Percentiles rank a stretch among this genome's conserved stretches.
phyloP scores from a whole-genome alignment of 2,113 vertebrate species.

The Phocoena sinus region DNA sequence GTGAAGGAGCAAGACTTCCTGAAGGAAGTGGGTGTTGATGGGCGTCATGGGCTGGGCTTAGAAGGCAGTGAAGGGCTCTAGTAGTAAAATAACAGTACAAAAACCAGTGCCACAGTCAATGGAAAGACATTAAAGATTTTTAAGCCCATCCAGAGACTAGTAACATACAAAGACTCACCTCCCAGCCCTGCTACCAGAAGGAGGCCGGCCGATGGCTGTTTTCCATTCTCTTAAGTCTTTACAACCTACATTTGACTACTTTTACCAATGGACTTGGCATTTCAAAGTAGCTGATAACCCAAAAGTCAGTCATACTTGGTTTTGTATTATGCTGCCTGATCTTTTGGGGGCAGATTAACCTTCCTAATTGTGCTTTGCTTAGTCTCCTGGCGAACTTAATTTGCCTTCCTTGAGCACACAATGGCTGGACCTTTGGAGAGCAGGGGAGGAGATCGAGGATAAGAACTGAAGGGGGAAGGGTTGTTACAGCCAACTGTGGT shows the following conservation, averaged over 20 bases:
- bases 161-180: background rate
- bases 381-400: background rate
- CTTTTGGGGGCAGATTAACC: background rate
- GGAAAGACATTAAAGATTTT: background rate
- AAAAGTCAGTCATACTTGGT: background rate
- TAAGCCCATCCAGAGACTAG: background rate
- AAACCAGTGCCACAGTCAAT: background rate
- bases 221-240: background rate
- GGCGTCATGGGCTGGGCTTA: background rate
- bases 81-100: background rate
- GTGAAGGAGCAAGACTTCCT: background rate
- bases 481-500: background rate
- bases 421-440: background rate
- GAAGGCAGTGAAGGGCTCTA: background rate
- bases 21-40: background rate
- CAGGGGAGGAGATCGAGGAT: background rate
- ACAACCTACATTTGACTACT: background rate
- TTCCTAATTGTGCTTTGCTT: constrained; percentile 32
- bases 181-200: background rate
- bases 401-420: background rate
- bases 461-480: background rate
- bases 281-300: constrained; percentile 22
- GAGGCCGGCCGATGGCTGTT: background rate
- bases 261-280: background rate
- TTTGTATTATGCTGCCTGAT: background rate